Evolutionary conservation across 1,140 invertebrate genomes (phyloP).

Genomic region (Drosophila melanica): DNA sequence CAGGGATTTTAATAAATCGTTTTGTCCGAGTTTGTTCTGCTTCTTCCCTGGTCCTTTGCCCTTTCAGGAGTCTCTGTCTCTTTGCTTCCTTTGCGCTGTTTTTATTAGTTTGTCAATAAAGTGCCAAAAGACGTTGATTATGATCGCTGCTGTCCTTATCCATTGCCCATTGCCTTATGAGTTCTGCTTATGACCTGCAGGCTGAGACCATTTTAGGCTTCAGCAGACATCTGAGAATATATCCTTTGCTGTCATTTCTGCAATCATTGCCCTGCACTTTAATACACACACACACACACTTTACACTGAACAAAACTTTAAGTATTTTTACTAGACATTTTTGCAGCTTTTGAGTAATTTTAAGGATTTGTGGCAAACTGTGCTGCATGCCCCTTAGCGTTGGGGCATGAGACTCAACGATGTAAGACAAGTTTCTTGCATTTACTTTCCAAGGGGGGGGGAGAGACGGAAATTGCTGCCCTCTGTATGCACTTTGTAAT

Average conservation of each 20-base stretch:
- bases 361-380: slow-evolving; percentile 12
- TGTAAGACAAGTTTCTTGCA: slow-evolving; percentile 61
- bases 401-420: neutral
- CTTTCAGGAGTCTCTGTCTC: neutral
- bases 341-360: neutral
- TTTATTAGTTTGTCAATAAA: slow-evolving; percentile 82
- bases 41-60: neutral
- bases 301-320: neutral
- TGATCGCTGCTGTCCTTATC: slow-evolving; percentile 45
- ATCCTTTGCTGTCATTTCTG: slow-evolving; percentile 41
- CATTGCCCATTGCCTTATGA: slow-evolving; percentile 43
- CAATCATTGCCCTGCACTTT: slow-evolving; percentile 1
- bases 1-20: slow-evolving; percentile 80
- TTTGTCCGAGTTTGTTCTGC: slow-evolving; percentile 44
- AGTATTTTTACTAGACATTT: neutral
- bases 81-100: slow-evolving; percentile 33
- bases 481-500: slow-evolving; percentile 59
- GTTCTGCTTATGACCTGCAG: slow-evolving; percentile 62
- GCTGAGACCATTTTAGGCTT: slow-evolving; percentile 39
- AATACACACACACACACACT: no score
- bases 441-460: slow-evolving; percentile 26
- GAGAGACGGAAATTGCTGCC: neutral
- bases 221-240: slow-evolving; percentile 42
- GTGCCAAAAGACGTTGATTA: slow-evolving; percentile 79
- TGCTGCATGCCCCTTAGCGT: slow-evolving; percentile 17